These are phyloP conservation scores for Takifugu bimaculatus DNA, from an alignment of 2,113 vertebrate genomes.

Conservation along the genomic window DNA sequence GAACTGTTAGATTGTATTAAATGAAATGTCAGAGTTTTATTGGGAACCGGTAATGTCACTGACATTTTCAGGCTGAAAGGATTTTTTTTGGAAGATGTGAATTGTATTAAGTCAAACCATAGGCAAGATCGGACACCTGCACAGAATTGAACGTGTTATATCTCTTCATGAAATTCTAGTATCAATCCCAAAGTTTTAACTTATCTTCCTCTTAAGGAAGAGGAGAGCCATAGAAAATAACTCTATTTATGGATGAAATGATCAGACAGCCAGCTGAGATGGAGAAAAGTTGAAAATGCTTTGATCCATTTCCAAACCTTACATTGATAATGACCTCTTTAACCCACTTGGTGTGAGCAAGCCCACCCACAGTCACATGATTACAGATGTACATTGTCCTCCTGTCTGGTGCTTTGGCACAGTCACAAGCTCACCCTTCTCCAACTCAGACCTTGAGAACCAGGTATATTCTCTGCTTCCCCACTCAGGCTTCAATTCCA, in stretches of 20 bases:
- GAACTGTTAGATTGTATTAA: slow-evolving; percentile 43
- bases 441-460: neutral
- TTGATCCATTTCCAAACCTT: slow-evolving; percentile 52
- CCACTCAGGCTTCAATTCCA: too few species aligned
- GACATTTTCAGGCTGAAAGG: slow-evolving; percentile 33
- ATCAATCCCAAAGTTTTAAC: slow-evolving; percentile 6
- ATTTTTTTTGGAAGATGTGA: slow-evolving; percentile 3
- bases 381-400: slow-evolving; percentile 9
- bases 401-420: slow-evolving; percentile 4
- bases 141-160: slow-evolving; percentile 3
- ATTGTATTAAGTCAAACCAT: slow-evolving; percentile 11
- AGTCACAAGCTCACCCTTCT: slow-evolving; percentile 16
- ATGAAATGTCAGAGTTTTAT: slow-evolving; percentile 69
- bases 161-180: slow-evolving; percentile 13
- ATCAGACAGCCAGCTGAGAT: slow-evolving; percentile 16
- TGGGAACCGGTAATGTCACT: slow-evolving; percentile 50
- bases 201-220: neutral
- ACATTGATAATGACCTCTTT: slow-evolving; percentile 64
- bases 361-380: slow-evolving; percentile 8
- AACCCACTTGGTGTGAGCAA: slow-evolving; percentile 26
- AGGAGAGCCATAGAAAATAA: slow-evolving; percentile 26
- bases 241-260: slow-evolving; percentile 43
- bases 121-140: neutral
- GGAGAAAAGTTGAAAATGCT: slow-evolving; percentile 33
- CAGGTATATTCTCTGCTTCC: too few species aligned